Percentiles rank a stretch among this genome's conserved stretches.
Conservation (phyloP, 1,140 invertebrate genomes). For the Eumaeus atala region DNA sequence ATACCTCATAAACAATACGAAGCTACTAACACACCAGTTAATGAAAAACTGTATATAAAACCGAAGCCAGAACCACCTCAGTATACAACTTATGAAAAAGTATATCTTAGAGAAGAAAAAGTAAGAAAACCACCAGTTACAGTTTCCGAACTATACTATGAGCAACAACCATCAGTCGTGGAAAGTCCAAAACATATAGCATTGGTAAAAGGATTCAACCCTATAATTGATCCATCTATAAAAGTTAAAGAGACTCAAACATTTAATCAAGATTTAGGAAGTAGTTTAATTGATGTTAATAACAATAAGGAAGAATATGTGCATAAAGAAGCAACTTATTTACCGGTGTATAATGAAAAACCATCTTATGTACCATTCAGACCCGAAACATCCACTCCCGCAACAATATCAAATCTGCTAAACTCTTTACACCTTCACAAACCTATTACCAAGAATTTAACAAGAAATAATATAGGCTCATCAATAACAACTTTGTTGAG, state of each 20-base stretch:
- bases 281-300: conserved; percentile 16
- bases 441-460: conserved; percentile 82
- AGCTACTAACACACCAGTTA: conserved; percentile 30
- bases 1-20: conserved; percentile 34
- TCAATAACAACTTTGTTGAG: conserved; percentile 84
- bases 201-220: conserved; percentile 58
- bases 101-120: conserved; percentile 32
- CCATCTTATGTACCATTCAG: conserved; percentile 27
- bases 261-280: conserved; percentile 9
- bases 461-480: conserved; percentile 83
- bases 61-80: conserved; percentile 42
- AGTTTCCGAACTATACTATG: conserved; percentile 56
- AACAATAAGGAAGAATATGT: conserved; percentile 23
- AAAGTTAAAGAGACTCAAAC: conserved; percentile 32
- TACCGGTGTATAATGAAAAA: conserved; percentile 44
- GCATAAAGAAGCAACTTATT: conserved; percentile 28
- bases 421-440: conserved; percentile 82
- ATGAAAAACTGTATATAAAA: conserved; percentile 48
- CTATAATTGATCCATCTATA: conserved; percentile 42
- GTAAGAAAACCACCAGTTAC: conserved; percentile 45
- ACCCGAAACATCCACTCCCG: conserved; percentile 27
- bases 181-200: conserved; percentile 40
- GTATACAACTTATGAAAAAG: conserved; percentile 32
- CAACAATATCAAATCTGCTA: conserved; percentile 62
- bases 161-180: conserved; percentile 35